Percentiles rank a stretch among this genome's conserved stretches.
Evolutionary conservation across 2,888 invertebrate species (phyloP).

Genomic region (Urechis unicinctus): DNA sequence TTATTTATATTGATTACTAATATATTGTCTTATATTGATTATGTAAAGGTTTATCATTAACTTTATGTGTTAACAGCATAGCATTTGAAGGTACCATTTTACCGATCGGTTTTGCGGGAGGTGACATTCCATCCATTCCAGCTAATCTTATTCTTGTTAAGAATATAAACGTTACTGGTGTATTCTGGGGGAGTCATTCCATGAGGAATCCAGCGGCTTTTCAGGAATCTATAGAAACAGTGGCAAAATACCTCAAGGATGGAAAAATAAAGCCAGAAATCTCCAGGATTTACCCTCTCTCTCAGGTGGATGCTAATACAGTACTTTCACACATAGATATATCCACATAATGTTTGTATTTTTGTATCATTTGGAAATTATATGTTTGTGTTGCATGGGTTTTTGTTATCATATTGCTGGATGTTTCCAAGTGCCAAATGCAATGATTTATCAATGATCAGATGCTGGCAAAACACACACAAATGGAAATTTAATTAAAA

Average conservation of each 20-base stretch:
- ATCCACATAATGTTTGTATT: no score
- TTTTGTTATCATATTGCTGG: not conserved
- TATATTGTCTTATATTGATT: no score
- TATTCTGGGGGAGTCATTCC: slow-evolving; percentile 51
- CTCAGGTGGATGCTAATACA: slow-evolving; percentile 46
- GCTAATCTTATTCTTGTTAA: slow-evolving; percentile 51
- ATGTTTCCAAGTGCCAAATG: no score
- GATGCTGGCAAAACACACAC: no score
- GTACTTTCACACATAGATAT: no score
- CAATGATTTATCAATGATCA: no score
- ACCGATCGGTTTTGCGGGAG: slow-evolving; percentile 55
- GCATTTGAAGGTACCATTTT: slow-evolving; percentile 56
- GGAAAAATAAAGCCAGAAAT: slow-evolving; percentile 60
- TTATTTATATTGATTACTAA: no score
- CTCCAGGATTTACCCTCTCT: slow-evolving; percentile 56
- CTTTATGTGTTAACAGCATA: slow-evolving; percentile 50
- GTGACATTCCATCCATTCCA: slow-evolving; percentile 53
- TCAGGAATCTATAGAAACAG: slow-evolving; percentile 57
- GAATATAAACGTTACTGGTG: slow-evolving; percentile 54
- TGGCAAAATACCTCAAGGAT: slow-evolving; percentile 60
- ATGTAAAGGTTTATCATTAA: no score
- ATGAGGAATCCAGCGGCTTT: slow-evolving; percentile 55
- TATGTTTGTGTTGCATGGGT: not conserved
- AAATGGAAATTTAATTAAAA: no score
- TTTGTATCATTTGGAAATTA: no score